Evolutionary conservation across 2,113 vertebrate genomes (phyloP).

Genomic region (Amphilophus citrinellus): DNA sequence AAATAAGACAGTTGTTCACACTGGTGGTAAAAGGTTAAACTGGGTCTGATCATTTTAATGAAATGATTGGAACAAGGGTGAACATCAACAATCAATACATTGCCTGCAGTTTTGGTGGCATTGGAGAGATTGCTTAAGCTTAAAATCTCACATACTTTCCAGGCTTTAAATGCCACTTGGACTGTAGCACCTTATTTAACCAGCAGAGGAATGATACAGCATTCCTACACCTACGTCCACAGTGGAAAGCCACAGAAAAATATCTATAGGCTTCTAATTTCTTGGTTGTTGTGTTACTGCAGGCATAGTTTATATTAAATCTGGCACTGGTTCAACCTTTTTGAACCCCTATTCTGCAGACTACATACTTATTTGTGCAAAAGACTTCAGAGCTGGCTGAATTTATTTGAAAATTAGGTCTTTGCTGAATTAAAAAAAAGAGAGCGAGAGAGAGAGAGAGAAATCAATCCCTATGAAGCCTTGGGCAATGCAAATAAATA

Average conservation of each 20-base stretch:
- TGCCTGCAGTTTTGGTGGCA: not conserved
- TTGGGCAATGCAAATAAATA: conserved; percentile 28
- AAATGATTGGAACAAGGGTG: not conserved
- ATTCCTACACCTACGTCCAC: conserved; percentile 23
- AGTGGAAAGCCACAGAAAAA: conserved; percentile 24
- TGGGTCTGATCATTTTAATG: conserved; percentile 7
- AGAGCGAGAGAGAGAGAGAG: not conserved
- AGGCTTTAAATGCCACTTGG: conserved; percentile 25
- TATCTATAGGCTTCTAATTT: conserved; percentile 34
- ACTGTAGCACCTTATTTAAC: conserved; percentile 14
- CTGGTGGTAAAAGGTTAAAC: conserved; percentile 18
- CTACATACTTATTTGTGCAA: conserved; percentile 16
- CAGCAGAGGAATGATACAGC: conserved; percentile 45
- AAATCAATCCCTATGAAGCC: conserved; percentile 25
- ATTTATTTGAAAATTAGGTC: conserved; percentile 11
- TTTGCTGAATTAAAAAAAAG: not conserved
- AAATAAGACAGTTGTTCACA: conserved; percentile 44
- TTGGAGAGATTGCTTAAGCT: not conserved
- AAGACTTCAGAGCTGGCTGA: not conserved
- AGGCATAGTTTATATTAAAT: conserved; percentile 39
- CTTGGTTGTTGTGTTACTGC: conserved; percentile 8
- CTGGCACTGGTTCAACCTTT: conserved; percentile 38
- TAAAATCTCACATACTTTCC: not conserved
- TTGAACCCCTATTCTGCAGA: not conserved
- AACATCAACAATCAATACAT: not conserved